A percentile compares a stretch with the other conserved stretches of the same genome.
Evolutionary conservation across 2,113 vertebrate species (phyloP).

Genomic region (Lepus americanus): DNA sequence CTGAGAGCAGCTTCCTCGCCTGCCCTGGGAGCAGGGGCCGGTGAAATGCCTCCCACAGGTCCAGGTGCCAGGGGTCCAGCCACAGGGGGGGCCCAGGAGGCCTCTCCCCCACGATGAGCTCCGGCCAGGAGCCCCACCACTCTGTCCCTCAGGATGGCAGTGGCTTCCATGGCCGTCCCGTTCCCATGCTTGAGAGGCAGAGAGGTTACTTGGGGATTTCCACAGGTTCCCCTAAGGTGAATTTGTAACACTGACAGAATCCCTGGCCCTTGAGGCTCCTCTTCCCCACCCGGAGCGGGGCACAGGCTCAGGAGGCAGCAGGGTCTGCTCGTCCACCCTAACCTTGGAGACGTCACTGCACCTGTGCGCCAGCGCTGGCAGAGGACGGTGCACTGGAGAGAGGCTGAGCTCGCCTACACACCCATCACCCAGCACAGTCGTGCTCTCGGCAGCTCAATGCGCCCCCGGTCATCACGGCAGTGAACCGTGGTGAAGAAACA

Average conservation of each 20-base stretch:
- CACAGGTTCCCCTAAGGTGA: background rate
- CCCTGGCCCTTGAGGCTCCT: no score
- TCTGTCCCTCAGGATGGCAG: no score
- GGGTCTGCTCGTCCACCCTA: no score
- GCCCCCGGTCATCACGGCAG: background rate
- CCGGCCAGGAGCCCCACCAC: no score
- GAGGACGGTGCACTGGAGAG: no score
- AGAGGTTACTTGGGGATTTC: background rate
- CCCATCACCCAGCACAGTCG: no score
- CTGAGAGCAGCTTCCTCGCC: background rate
- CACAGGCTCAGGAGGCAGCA: background rate
- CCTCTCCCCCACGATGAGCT: no score
- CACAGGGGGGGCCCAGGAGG: no score
- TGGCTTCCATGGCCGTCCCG: rapidly evolving
- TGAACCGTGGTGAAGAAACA: background rate
- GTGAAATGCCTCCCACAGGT: background rate
- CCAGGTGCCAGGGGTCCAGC: no score
- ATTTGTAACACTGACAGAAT: background rate
- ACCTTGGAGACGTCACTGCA: no score
- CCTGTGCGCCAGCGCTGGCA: background rate
- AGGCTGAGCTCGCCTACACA: no score
- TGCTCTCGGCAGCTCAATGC: background rate
- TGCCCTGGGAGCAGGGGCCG: no score
- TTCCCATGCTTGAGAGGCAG: background rate
- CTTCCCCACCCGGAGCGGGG: background rate